Base-by-base conservation (phyloP, 2,113 vertebrate genomes). In the Ammodramus savannarum region DNA sequence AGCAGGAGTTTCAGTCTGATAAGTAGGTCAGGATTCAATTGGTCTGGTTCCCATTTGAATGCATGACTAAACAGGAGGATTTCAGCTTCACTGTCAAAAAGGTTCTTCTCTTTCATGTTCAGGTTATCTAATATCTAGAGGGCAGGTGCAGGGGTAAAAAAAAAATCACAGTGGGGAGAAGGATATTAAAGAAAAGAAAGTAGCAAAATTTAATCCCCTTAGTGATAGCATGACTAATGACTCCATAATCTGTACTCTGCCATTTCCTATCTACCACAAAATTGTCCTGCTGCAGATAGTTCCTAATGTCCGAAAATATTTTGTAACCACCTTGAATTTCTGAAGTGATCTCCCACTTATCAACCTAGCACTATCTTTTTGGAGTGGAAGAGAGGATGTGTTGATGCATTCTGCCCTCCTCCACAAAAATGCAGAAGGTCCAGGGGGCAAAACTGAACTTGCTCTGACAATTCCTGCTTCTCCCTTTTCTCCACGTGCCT, bases 381-480 rank as follows among this genome's bases (percentile, higher is more conserved):
- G 81, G 89, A 85, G 49, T 73, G 74, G 65, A 95, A 76, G 81
- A 85, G 63, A 91, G 78, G 84, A 67, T 76, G 81, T 95, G 87
- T 96, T 97, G 89, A 75, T 92, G 38, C 77, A 54, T 91, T 94
- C 87, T 97, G 54, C 81, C 76, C 94, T 94, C 94, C 95, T 91
- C 95, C 94, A 93, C 91, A 95, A 95, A 95, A 95, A 95, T 94
- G 87, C 63, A 95, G 49, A 82, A 87, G 84, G 95, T 95, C 65
- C 87, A 95, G 87, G 87, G 81, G 89, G 93, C 91, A 97, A 91
- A 96, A 85, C 93, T 89, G 38, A 95, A 95, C 93, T 93, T 96
- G 96, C 81, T 95, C 91, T 65, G 77, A 93, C 94, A 93, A 79
- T 97, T 95, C 81, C 89, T 75, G 62, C 92, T 96, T 93, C 93